A percentile compares a stretch with the other conserved stretches of the same genome.
Evolutionary conservation across 2,113 vertebrate genomes (phyloP).

Genomic region (Rhineura floridana): DNA sequence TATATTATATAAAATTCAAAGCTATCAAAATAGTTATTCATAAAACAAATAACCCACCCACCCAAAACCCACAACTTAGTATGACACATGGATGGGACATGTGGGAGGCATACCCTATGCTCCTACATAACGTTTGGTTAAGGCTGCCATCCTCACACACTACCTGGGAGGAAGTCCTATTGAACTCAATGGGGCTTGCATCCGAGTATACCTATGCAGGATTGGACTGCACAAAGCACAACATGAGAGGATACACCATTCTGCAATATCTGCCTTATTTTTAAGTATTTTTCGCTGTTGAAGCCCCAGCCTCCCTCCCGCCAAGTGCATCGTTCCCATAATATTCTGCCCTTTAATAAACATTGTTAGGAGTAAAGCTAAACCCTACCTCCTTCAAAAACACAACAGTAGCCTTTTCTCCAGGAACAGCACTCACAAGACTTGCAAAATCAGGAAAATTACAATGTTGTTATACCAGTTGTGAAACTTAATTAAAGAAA

Average conservation of each 20-base stretch:
- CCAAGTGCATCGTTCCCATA: not conserved
- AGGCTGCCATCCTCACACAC: conserved; percentile 1
- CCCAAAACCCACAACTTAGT: conserved; percentile 44
- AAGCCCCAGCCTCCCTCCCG: conserved; percentile 52
- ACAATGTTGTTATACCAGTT: conserved; percentile 61
- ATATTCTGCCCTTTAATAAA: conserved; percentile 60
- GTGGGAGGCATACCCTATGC: conserved; percentile 19
- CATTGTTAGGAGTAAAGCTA: conserved; percentile 63
- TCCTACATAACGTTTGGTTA: conserved; percentile 38
- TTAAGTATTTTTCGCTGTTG: conserved; percentile 50
- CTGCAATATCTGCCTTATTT: conserved; percentile 60
- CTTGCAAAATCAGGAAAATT: conserved; percentile 67
- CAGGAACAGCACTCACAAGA: conserved; percentile 65
- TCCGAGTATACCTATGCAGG: not conserved
- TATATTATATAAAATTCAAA: conserved; percentile 75
- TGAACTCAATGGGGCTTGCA: not conserved
- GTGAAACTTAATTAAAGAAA: conserved; percentile 65
- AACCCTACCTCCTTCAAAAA: conserved; percentile 58
- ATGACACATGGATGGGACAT: conserved; percentile 48
- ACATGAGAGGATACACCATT: conserved; percentile 50
- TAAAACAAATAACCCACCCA: conserved; percentile 30
- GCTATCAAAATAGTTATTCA: conserved; percentile 72
- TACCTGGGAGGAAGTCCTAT: not conserved
- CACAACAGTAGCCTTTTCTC: conserved; percentile 60
- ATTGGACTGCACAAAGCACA: conserved; percentile 46